A percentile compares a stretch with the other conserved stretches of the same genome.
These are phyloP conservation scores for Choristoneura fumiferana DNA, from an alignment of 1,140 invertebrate species.

Conservation along the genomic window DNA sequence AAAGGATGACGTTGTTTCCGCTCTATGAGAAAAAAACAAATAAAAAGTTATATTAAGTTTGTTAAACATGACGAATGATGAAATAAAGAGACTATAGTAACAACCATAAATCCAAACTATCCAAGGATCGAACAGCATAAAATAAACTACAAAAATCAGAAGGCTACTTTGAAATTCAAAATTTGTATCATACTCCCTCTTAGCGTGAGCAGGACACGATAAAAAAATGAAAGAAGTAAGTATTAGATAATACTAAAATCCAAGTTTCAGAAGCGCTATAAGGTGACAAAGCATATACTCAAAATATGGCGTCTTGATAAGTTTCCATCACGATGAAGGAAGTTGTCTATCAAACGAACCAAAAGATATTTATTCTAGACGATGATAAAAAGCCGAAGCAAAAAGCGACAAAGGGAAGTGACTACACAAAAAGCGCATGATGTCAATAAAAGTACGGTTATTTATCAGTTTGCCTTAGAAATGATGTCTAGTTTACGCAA, in stretches of 20 bases:
- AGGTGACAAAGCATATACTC: background rate
- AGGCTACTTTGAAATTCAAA: no score
- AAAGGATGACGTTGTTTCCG: conserved; percentile 4
- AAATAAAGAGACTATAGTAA: no score
- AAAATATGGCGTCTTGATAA: background rate
- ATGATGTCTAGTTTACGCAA: conserved; percentile 12
- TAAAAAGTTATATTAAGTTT: no score
- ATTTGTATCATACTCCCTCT: no score
- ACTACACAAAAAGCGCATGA: background rate
- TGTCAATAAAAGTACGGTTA: conserved; percentile 15
- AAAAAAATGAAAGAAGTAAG: background rate
- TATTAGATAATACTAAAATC: background rate
- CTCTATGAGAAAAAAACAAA: no score
- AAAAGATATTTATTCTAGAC: background rate
- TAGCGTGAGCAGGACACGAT: no score
- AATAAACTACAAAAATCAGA: conserved; percentile 5
- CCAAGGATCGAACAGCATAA: no score
- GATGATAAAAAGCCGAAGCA: conserved; percentile 5
- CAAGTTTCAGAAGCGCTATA: background rate
- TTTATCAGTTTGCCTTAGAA: conserved; percentile 17
- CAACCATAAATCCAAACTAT: no score
- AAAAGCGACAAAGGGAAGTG: conserved; percentile 12
- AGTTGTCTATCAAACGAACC: conserved; percentile 1
- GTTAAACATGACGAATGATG: no score
- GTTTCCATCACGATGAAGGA: background rate